Conservation (phyloP, 2,113 vertebrate genomes). For the Microcebus tavaratra region DNA sequence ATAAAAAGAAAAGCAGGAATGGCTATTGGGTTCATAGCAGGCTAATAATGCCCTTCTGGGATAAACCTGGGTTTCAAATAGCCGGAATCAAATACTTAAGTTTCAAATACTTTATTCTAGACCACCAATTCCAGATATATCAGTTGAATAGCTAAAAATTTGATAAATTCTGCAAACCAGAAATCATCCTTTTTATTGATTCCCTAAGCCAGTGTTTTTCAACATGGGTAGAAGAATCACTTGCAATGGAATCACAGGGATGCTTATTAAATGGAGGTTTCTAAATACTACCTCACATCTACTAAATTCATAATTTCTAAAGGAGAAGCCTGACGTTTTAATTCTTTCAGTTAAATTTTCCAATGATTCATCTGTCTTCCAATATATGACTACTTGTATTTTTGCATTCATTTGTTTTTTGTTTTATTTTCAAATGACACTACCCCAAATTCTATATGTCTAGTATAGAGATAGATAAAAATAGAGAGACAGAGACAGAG, state of each 20-base stretch:
- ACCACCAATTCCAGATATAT: background rate
- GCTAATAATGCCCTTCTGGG: constrained; percentile 53
- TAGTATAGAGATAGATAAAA: background rate
- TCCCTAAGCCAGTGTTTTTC: background rate
- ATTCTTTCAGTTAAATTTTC: background rate
- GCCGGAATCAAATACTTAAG: constrained; percentile 16
- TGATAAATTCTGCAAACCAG: constrained; percentile 9
- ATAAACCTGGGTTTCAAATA: constrained; percentile 63
- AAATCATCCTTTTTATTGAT: background rate
- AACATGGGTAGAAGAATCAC: background rate
- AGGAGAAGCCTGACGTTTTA: background rate
- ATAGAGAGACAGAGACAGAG: background rate
- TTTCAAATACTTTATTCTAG: constrained; percentile 38
- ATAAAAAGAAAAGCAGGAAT: constrained; percentile 69
- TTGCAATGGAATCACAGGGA: background rate
- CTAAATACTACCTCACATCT: background rate
- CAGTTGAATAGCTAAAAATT: background rate
- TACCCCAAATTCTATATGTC: too few relatives aligned
- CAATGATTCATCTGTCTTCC: background rate
- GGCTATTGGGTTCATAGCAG: constrained; percentile 50
- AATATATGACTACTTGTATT: background rate
- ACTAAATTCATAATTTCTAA: background rate
- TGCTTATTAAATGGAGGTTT: background rate
- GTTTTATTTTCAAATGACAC: background rate
- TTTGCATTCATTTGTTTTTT: background rate